phyloP scores from a whole-genome alignment of 2,888 invertebrate genomes.

The Microctonus hyperodae region DNA sequence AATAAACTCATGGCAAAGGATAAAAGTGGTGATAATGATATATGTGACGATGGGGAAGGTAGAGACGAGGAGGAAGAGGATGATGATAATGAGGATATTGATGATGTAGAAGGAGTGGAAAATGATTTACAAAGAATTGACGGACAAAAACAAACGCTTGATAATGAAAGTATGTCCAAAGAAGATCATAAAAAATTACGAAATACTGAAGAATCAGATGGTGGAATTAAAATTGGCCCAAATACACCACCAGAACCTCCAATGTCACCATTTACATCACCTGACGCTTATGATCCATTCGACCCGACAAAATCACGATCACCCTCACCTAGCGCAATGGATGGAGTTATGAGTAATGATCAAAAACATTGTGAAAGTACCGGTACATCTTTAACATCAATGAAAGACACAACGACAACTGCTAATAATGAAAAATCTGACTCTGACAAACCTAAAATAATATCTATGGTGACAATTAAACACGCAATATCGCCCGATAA shows the following conservation, averaged over 20 bases:
- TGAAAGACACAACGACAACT: not conserved
- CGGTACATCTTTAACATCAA: not conserved
- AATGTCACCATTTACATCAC: conserved; percentile 74
- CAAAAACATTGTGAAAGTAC: conserved; percentile 27
- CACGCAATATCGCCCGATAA: conserved; percentile 51
- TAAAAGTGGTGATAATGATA: not conserved
- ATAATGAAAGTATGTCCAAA: conserved; percentile 1
- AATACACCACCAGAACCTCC: conserved; percentile 77
- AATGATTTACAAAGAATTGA: conserved; percentile 55
- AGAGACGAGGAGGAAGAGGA: conserved; percentile 16
- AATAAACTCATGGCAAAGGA: conserved; percentile 11
- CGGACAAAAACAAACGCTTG: conserved; percentile 25
- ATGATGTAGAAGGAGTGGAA: conserved; percentile 58
- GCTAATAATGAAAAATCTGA: conserved; percentile 32
- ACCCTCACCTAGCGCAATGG: conserved; percentile 65
- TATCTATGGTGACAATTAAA: conserved; percentile 61
- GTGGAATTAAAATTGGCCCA: conserved; percentile 67
- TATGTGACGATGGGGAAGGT: conserved; percentile 5
- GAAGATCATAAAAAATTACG: conserved; percentile 36
- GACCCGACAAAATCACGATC: conserved; percentile 87
- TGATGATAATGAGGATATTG: conserved; percentile 21
- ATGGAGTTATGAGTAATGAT: conserved; percentile 48
- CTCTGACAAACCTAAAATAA: conserved; percentile 58
- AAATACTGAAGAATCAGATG: conserved; percentile 58
- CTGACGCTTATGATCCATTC: conserved; percentile 90